Conservation (phyloP, 1,140 invertebrate genomes). For the Vollenhovia emeryi region DNA sequence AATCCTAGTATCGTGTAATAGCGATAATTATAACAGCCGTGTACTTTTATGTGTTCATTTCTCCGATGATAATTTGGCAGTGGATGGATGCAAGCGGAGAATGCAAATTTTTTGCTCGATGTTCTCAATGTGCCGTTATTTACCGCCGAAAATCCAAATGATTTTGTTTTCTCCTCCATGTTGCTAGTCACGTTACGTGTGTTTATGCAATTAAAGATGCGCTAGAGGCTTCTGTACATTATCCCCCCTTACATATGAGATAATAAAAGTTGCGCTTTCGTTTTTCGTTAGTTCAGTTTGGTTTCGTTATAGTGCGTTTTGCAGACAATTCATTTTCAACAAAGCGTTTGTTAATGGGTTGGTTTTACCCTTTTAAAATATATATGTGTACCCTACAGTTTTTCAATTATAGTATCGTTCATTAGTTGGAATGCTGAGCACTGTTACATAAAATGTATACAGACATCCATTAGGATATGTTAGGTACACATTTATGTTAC, state of each 20-base stretch:
- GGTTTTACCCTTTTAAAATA: background rate
- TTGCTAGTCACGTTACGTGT: conserved; percentile 68
- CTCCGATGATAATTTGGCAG: conserved; percentile 68
- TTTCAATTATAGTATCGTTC: background rate
- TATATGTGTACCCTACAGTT: background rate
- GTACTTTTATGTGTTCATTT: background rate
- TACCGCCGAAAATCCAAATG: conserved; percentile 13
- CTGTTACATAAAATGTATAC: background rate
- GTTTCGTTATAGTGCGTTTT: conserved; percentile 7
- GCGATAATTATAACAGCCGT: too few species aligned
- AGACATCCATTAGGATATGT: background rate
- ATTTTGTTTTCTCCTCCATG: conserved; percentile 35
- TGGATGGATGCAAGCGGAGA: conserved; percentile 71
- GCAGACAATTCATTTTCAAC: background rate
- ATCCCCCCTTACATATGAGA: background rate
- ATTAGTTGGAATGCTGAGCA: conserved; percentile 33
- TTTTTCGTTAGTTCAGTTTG: conserved; percentile 27
- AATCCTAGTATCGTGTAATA: background rate
- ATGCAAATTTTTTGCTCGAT: conserved; percentile 66
- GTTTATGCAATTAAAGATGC: conserved; percentile 65
- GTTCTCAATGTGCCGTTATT: conserved; percentile 69
- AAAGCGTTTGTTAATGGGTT: background rate
- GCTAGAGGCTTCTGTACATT: conserved; percentile 66
- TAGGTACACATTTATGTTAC: background rate
- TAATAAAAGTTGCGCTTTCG: conserved; percentile 35